These are phyloP conservation scores for Aphyosemion australe DNA, from an alignment of 2,113 vertebrate species.

Conservation along the genomic window DNA sequence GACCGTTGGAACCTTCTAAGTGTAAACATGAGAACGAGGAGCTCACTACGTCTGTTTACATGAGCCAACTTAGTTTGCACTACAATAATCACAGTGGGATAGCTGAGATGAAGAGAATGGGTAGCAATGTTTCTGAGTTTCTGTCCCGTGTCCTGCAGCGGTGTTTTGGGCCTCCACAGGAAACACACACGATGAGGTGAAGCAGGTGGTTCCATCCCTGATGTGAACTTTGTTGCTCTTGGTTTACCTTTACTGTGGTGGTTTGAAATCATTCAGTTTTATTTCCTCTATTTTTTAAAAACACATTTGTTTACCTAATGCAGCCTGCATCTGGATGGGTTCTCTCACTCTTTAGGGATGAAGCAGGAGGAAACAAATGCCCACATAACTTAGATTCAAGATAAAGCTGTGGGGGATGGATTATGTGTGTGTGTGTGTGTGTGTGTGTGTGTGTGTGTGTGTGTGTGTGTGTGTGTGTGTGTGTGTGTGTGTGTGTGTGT, in stretches of 20 bases:
- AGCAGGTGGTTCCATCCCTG: constrained; percentile 17
- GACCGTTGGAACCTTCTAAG: neutral
- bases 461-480: neutral
- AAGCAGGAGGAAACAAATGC: constrained; percentile 22
- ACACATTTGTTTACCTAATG: neutral
- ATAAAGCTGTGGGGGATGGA: constrained; percentile 11
- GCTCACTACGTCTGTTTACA: constrained; percentile 15
- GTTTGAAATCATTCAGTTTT: neutral
- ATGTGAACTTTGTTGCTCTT: constrained; percentile 19
- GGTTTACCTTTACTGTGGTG: neutral
- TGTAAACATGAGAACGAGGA: neutral
- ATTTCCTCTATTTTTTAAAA: neutral
- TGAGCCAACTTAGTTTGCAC: constrained; percentile 20
- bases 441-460: neutral
- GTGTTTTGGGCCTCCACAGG: constrained; percentile 28
- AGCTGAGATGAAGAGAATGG: constrained; percentile 12
- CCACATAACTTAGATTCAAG: constrained; percentile 23
- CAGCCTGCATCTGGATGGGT: constrained; percentile 28
- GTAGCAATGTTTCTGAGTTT: constrained; percentile 1
- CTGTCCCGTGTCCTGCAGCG: constrained; percentile 20
- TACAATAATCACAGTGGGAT: constrained; percentile 4
- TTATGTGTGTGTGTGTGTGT: neutral
- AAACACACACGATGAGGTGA: neutral
- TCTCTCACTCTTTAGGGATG: constrained; percentile 24
- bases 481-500: neutral